Conservation (phyloP, 2,113 vertebrate species). For the Melospiza melodia region DNA sequence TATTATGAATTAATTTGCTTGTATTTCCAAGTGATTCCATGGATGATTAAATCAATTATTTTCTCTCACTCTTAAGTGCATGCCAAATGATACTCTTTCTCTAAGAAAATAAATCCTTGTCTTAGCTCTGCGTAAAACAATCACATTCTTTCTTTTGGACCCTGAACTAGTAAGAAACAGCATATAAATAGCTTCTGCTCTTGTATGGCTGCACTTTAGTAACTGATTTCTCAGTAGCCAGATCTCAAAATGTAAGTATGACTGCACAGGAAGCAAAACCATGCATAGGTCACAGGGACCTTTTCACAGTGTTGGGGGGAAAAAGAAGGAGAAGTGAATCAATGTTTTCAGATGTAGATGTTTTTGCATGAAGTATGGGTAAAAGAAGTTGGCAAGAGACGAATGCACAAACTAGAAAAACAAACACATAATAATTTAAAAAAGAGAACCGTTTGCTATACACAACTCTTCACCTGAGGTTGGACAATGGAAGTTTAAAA, state of each 20-base stretch:
- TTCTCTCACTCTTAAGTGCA: neutral
- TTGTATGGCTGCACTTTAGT: conserved; percentile 41
- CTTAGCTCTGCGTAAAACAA: conserved; percentile 38
- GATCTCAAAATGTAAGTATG: conserved; percentile 64
- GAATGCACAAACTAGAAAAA: conserved; percentile 10
- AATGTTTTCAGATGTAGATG: conserved; percentile 53
- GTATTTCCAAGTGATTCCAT: neutral
- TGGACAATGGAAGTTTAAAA: conserved; percentile 45
- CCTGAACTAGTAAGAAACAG: conserved; percentile 12
- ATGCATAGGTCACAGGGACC: conserved; percentile 28
- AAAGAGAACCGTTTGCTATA: neutral
- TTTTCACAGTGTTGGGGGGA: neutral
- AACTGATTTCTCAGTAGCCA: conserved; percentile 71
- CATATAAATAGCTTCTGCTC: neutral
- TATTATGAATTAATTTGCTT: neutral
- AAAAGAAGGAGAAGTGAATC: neutral
- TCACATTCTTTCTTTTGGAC: conserved; percentile 24
- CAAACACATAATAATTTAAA: neutral
- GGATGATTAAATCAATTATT: neutral
- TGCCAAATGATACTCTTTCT: neutral
- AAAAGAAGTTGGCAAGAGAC: conserved; percentile 41
- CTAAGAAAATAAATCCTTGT: neutral
- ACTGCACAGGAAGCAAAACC: conserved; percentile 58
- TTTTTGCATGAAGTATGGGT: conserved; percentile 53
- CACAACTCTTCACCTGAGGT: conserved; percentile 32